Conservation (phyloP, 2,113 vertebrate genomes). For the Equus quagga region DNA sequence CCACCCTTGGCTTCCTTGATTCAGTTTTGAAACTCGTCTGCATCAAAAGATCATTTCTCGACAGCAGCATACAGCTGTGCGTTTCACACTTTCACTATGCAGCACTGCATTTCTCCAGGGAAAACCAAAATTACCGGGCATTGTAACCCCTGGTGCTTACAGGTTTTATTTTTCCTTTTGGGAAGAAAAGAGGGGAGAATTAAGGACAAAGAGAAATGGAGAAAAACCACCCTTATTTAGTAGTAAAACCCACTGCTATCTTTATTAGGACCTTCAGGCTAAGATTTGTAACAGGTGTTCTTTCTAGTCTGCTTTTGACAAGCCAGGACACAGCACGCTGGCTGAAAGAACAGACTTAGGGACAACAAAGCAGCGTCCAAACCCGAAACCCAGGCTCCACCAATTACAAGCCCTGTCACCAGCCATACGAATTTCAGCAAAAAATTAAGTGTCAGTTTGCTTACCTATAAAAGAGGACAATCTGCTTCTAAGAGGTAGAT, state of each 20-base stretch:
- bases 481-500: not conserved
- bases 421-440: not conserved
- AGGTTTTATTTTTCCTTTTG: not conserved
- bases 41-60: not conserved
- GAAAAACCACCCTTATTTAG: not conserved
- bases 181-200: not conserved
- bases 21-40: not conserved
- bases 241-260: not conserved
- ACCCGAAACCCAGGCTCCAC: not conserved
- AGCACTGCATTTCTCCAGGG: not conserved
- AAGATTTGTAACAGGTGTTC: not conserved
- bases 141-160: not conserved
- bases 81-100: not conserved
- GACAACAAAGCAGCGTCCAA: not conserved
- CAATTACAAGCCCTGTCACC: not conserved
- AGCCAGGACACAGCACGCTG: not conserved
- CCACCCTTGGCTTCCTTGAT: slow-evolving; percentile 1
- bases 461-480: not conserved
- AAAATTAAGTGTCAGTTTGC: not conserved
- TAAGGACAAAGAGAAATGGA: not conserved
- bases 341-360: not conserved
- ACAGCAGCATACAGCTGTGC: not conserved
- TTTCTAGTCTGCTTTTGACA: not conserved
- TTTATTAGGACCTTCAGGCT: not conserved
- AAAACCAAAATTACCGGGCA: too few relatives aligned